Base-by-base conservation (phyloP, 2,797 vertebrate species). In the Scarus forsteni region DNA sequence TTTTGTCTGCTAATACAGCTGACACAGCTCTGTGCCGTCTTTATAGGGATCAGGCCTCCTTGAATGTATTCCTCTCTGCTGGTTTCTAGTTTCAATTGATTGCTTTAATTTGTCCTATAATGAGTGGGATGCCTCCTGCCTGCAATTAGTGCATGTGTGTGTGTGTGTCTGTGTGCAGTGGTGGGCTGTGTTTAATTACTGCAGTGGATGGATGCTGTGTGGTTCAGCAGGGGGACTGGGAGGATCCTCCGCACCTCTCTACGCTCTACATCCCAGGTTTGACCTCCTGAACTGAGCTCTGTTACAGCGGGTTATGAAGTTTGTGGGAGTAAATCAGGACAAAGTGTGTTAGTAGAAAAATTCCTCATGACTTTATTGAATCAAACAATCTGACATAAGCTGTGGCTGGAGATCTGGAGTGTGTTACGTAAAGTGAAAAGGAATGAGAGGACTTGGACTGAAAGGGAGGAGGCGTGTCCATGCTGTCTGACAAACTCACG, bases 101-200 rank as follows among this genome's bases (percentile, higher is more conserved):
- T 89, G 77, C 84, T 85, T 92, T 91, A 84, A 89, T 91, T 91
- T 89, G 87, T 75, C 79, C 86, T 75, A 74, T 88, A 92, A 89
- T 89, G 84, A 87, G 76, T 65, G 60, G 73, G 74, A 85, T 79
- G 66, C 80, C 85, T 91, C 84, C 77, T 58, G 82, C 68, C 74
- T 88, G 79, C 83, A 90, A 90, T 92, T 91, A 89, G 76, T 77
- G 56, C 39, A 45, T 0, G 67, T 66, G 66, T 67, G 66, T 67
- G 66, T 51, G 13, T 65, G 77, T 60, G 60, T 74, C 57, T 73
- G 80, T 74, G 86, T 76, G 9, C 75, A 50, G 60, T 69, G 67
- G 70, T 71, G 77, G 74, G 73, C 77, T 79, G 77, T 85, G 85
- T 89, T 91, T 92, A 92, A 92, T 91, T 91, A 92, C 88, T 81